Base-by-base conservation (phyloP, 2,113 vertebrate genomes). In the Scolopax mira region DNA sequence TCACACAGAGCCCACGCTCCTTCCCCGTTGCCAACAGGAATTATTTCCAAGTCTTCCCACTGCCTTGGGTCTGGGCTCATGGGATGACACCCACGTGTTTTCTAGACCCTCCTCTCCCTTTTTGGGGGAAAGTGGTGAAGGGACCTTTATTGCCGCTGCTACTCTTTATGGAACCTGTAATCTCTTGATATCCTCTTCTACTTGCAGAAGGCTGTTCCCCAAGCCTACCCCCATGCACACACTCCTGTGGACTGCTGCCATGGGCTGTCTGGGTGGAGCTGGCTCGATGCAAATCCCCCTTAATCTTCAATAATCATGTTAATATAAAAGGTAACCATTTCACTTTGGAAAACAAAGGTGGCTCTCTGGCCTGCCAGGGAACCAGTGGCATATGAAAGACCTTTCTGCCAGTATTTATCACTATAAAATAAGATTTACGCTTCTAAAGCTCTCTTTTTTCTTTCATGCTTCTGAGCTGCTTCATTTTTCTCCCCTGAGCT, bases 261-360 rank as follows among this genome's bases (percentile, higher is more conserved):
- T 2, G 9, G 79, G 89, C 58, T 62, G 10, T 52, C 85, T 79
- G 89, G 72, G 94, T 92, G 93, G 92, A 88, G 86, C 58, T 82
- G 79, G 46, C 42, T 95, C 86, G 64, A 78, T 91, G 91, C 91
- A 58, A 49, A 89, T 89, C 89, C 82, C 19, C 62, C 69, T 86
- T 94, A 88, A 94, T 96, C 96, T 96, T 79, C 73, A 88, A 90
- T 95, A 88, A 96, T 90, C 91, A 83, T 82, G 87, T 81, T 87
- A 97, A 95, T 91, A 65, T 13, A 31, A 87, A 79, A 65, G 30
- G 93, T 92, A 92, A 79, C 92, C 64, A 31, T 79, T 94, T 89
- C 61, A 71, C 80, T 93, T 96, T 48, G 19, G 93, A 91, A 96
- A 97, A 96, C 91, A 95, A 92, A 96, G 91, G 91, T 96, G 90